phyloP scores from a whole-genome alignment of 2,113 vertebrate genomes.

The Callospermophilus lateralis region DNA sequence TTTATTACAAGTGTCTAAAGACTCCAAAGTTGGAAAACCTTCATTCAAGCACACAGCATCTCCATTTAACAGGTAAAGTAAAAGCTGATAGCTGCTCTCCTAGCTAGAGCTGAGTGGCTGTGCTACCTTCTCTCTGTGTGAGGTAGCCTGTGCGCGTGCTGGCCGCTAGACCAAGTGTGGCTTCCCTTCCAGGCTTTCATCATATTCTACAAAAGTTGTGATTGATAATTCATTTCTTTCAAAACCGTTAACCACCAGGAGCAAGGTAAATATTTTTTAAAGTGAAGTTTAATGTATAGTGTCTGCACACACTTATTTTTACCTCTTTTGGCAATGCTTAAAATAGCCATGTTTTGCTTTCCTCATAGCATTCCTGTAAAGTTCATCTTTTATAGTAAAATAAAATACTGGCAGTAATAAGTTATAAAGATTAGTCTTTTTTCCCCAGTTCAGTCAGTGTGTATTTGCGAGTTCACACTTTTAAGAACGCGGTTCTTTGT shows the following conservation, averaged over 20 bases:
- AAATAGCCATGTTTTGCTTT: neutral
- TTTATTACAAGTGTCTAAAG: neutral
- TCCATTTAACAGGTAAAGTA: neutral
- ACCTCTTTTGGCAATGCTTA: constrained; percentile 10
- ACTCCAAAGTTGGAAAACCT: neutral
- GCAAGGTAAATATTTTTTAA: neutral
- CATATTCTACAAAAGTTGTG: neutral
- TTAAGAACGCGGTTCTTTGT: neutral
- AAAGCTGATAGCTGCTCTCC: neutral
- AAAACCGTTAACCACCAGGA: neutral
- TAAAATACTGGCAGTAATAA: constrained; percentile 37
- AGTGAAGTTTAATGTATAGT: neutral
- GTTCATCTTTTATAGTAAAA: constrained; percentile 11
- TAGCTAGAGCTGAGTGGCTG: neutral
- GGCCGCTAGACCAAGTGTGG: accelerated
- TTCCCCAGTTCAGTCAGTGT: neutral
- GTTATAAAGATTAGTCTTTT: neutral
- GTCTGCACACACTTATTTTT: neutral
- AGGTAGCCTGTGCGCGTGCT: accelerated
- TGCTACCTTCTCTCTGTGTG: too few relatives aligned
- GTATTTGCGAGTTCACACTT: neutral
- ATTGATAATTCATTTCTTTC: neutral
- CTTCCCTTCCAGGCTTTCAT: neutral
- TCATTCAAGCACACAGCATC: neutral
- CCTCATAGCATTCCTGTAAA: neutral